phyloP scores from a whole-genome alignment of 2,113 vertebrate genomes.

The Platysternon megacephalum region DNA sequence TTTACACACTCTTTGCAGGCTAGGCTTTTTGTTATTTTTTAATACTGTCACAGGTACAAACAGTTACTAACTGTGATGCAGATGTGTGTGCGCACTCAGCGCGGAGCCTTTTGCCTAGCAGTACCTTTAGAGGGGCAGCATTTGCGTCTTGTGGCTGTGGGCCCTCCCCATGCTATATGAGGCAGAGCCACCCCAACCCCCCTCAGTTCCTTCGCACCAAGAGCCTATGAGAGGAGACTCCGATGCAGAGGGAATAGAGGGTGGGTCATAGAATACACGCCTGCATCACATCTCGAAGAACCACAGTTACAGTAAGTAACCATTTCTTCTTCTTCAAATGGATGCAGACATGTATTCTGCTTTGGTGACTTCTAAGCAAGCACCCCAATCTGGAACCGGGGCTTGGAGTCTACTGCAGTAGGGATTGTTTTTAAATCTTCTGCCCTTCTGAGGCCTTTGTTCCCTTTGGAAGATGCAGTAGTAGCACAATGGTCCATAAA shows the following conservation, averaged over 20 bases:
- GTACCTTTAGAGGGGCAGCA: neutral
- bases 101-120: neutral
- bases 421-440: neutral
- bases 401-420: neutral
- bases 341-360: neutral
- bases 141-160: neutral
- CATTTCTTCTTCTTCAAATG: neutral
- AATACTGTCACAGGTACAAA: neutral
- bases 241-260: neutral
- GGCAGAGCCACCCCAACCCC: neutral
- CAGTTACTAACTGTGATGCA: neutral
- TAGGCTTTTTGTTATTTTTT: conserved; percentile 14
- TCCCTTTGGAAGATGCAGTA: neutral
- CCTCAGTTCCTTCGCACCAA: neutral
- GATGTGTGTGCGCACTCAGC: neutral
- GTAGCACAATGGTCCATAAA: neutral
- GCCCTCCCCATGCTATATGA: neutral
- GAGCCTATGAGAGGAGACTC: neutral
- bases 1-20: conserved; percentile 1
- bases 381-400: neutral
- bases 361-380: neutral
- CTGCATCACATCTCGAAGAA: neutral
- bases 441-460: neutral
- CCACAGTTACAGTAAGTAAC: neutral
- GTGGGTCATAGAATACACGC: neutral